These are phyloP conservation scores for Tragulus kanchil DNA, from an alignment of 2,113 vertebrate species.

Conservation along the genomic window DNA sequence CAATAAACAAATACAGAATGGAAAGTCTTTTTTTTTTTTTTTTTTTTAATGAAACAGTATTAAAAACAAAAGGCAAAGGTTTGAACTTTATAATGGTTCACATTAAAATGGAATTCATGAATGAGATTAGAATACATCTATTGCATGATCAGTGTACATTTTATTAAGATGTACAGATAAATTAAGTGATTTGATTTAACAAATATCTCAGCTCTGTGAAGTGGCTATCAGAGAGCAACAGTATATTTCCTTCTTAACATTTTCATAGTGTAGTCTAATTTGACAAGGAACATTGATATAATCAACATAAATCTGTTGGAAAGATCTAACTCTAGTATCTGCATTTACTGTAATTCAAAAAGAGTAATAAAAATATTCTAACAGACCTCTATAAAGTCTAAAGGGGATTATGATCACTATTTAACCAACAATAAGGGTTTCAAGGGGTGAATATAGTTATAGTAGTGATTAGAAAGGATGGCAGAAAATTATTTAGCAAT, in stretches of 20 bases:
- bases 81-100: background rate
- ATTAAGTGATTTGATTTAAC: constrained; percentile 42
- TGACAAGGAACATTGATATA: constrained; percentile 43
- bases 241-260: constrained; percentile 29
- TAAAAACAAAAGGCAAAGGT: background rate
- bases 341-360: constrained; percentile 46
- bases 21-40: background rate
- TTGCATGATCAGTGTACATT: background rate
- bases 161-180: constrained; percentile 51
- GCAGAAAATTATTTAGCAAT: background rate
- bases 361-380: constrained; percentile 50
- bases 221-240: background rate
- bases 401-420: background rate
- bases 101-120: constrained; percentile 46
- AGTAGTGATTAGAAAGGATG: background rate
- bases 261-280: constrained; percentile 43
- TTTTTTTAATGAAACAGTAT: background rate
- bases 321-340: constrained; percentile 53
- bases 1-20: background rate
- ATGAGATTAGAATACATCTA: background rate
- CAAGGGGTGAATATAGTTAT: background rate
- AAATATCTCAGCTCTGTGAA: background rate
- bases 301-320: constrained; percentile 57
- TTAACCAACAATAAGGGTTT: background rate
- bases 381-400: background rate